These are phyloP conservation scores for Rhynchopsitta pachyrhyncha DNA, from an alignment of 2,113 vertebrate genomes.

Conservation along the genomic window DNA sequence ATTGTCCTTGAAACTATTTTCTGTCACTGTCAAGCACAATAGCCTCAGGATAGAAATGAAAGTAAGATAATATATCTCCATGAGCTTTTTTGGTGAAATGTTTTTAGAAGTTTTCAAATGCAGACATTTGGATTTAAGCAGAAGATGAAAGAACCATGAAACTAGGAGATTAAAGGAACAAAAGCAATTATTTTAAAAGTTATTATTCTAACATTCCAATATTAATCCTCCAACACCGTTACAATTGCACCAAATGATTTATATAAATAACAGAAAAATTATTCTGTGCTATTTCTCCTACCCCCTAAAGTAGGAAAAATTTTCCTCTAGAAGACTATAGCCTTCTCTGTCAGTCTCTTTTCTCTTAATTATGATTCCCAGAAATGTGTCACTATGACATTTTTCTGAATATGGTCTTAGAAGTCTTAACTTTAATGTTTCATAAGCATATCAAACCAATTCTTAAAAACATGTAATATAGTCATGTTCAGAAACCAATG, in stretches of 20 bases:
- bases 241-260: slow-evolving; percentile 47
- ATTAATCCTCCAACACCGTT: slow-evolving; percentile 31
- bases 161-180: slow-evolving; percentile 11
- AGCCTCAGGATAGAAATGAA: slow-evolving; percentile 48
- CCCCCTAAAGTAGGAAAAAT: background rate
- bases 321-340: background rate
- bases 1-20: slow-evolving; percentile 60
- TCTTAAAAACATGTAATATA: background rate
- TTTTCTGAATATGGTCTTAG: slow-evolving; percentile 46
- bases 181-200: slow-evolving; percentile 25
- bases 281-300: slow-evolving; percentile 25
- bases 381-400: slow-evolving; percentile 28
- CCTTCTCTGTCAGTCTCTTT: background rate
- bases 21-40: background rate
- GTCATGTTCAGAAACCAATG: background rate
- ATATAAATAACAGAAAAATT: slow-evolving; percentile 24
- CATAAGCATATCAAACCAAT: background rate
- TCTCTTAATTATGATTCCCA: slow-evolving; percentile 22
- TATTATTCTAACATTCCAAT: background rate
- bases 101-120: slow-evolving; percentile 47
- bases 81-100: slow-evolving; percentile 20
- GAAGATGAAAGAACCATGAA: slow-evolving; percentile 51
- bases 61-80: background rate
- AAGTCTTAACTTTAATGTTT: slow-evolving; percentile 1
- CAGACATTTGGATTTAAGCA: slow-evolving; percentile 36